Evolutionary conservation across 2,113 vertebrate species (phyloP).

Genomic region (Caranx melampygus): DNA sequence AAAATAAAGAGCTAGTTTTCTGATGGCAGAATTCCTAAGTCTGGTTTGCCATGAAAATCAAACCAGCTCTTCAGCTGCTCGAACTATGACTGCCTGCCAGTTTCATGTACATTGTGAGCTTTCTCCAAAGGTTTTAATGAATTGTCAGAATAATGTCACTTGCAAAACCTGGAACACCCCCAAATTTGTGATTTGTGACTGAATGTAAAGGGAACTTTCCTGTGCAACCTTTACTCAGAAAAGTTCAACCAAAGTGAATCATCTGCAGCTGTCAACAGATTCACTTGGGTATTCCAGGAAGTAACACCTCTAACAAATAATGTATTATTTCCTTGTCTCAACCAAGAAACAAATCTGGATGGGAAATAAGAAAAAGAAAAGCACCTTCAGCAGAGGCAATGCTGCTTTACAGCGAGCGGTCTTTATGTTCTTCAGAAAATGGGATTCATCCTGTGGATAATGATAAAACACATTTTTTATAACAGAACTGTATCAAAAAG

Average conservation of each 20-base stretch:
- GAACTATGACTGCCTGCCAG: background rate
- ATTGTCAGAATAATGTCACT: background rate
- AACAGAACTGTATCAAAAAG: background rate
- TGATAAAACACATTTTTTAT: background rate
- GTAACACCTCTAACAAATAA: background rate
- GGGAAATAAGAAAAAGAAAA: background rate
- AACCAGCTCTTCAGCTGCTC: background rate
- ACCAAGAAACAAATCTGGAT: background rate
- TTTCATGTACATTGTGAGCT: background rate
- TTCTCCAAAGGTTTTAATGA: background rate
- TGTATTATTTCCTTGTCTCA: background rate
- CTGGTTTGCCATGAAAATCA: background rate
- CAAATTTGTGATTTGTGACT: conserved; percentile 10
- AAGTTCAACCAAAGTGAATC: background rate
- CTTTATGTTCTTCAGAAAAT: conserved; percentile 96
- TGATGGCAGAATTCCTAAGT: conserved; percentile 11
- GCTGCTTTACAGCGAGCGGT: conserved; percentile 94
- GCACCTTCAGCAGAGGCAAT: conserved; percentile 92
- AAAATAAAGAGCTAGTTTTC: background rate
- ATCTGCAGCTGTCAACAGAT: background rate
- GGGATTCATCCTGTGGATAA: conserved; percentile 92
- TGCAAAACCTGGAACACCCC: background rate
- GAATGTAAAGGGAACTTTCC: background rate
- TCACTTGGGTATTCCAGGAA: background rate
- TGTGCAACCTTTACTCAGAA: background rate